Evolutionary conservation across 2,888 invertebrate species (phyloP).

Genomic region (Ptycholaimellus sp.): DNA sequence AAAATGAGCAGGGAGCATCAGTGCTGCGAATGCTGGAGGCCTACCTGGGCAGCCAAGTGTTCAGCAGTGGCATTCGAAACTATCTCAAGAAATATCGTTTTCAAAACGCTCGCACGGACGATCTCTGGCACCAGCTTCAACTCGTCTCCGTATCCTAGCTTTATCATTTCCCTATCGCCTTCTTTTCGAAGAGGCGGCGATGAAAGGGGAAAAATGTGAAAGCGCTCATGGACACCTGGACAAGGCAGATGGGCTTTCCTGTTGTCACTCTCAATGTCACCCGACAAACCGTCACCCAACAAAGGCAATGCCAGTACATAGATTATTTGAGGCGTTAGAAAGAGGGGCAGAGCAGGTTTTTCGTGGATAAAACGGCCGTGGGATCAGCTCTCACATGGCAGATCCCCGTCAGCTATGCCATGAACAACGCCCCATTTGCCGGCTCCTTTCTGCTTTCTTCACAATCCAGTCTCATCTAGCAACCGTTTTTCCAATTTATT

Average conservation of each 20-base stretch:
- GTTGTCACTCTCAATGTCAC: conserved; percentile 37
- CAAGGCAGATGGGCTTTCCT: conserved; percentile 62
- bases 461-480: too few relatives aligned
- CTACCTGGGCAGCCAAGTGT: conserved; percentile 46
- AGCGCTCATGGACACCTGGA: conserved; percentile 58
- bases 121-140: conserved; percentile 43
- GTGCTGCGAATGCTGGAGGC: conserved; percentile 64
- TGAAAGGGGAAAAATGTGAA: neutral
- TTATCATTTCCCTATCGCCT: neutral
- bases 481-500: too few relatives aligned
- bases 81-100: conserved; percentile 47
- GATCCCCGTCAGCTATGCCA: too few relatives aligned
- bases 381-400: too few relatives aligned
- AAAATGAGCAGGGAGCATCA: conserved; percentile 45
- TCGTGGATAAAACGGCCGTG: too few relatives aligned
- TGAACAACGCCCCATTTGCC: too few relatives aligned
- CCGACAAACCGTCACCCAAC: too few relatives aligned
- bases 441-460: too few relatives aligned
- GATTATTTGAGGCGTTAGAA: too few relatives aligned
- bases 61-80: conserved; percentile 36
- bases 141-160: neutral
- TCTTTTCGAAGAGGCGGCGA: neutral
- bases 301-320: too few relatives aligned
- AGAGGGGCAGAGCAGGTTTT: too few relatives aligned
- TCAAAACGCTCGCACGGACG: conserved; percentile 52